Evolutionary conservation across 2,888 invertebrate species (phyloP), one percentile per base, ranked within the genome.

Genomic region (Anorthoa munda): DNA sequence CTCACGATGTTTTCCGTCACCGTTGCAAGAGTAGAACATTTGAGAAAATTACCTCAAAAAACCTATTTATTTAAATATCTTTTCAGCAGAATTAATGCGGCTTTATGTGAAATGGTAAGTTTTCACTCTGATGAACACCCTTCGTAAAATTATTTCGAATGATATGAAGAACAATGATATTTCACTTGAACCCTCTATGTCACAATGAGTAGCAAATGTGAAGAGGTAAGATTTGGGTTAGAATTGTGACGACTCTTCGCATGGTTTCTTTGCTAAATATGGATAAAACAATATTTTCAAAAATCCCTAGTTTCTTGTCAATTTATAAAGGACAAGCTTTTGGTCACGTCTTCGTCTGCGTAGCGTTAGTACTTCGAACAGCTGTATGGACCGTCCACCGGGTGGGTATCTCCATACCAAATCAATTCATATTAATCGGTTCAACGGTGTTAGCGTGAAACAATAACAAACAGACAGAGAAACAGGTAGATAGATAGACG

Each of bases 131-230:
- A 4, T 69, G 61, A 64, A 65, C 31, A 58, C 58, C 18, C 48
- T 67, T 58, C 21, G n/a, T 56, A 15, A 66, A 58, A 68, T 65
- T 58, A 76, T 48, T 69, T 63, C 1, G 65, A 76, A 81, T 56
- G 23, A 23, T 75, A 48, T 51, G 31, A 53, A 65, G 50, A 51
- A 61, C 79, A 58, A 79, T 77, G 60, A 26, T 61, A 70, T 75
- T 75, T 78, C 53, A 70, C 23, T 75, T 26, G 48, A 26, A 70
- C 21, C 13, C 45, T 45, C 50, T 2, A 45, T 45, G 59, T 39
- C 48, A 60, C 12, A 1, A 1, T 53, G 18, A 53, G 60, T 77
- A 68, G 70, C 26, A 55, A 50, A 55, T 53, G 60, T 31, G 70
- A 0, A 15, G 15, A 18, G 39, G 39, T 39, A 48, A 15, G n/a